Conservation (phyloP, 2,888 invertebrate species). For the Agrotis puta region DNA sequence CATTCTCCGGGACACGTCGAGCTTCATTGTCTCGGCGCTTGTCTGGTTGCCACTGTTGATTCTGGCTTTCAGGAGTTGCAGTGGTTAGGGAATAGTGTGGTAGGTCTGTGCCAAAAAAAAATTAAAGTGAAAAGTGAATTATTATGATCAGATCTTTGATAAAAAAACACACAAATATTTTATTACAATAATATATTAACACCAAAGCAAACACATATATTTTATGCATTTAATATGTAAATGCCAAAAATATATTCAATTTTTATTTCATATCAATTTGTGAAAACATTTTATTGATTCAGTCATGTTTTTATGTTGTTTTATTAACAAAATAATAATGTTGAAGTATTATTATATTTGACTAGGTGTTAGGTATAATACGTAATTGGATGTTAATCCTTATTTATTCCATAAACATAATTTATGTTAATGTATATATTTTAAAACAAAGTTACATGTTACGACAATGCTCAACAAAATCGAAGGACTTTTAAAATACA, state of each 20-base stretch:
- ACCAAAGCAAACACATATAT: constrained; percentile 34
- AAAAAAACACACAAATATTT: constrained; percentile 3
- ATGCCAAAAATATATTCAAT: constrained; percentile 31
- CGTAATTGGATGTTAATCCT: not conserved
- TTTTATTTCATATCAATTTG: constrained; percentile 48
- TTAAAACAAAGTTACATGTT: too few relatives aligned
- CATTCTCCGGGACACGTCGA: too few relatives aligned
- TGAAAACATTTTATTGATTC: constrained; percentile 50
- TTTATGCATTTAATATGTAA: constrained; percentile 40
- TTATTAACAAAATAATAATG: constrained; percentile 15
- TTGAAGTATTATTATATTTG: not conserved
- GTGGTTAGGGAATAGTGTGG: too few relatives aligned
- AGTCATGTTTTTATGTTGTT: not conserved
- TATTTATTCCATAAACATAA: too few relatives aligned
- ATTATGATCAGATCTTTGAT: too few relatives aligned
- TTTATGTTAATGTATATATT: too few relatives aligned
- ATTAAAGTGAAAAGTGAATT: too few relatives aligned
- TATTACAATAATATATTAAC: not conserved
- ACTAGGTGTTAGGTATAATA: not conserved
- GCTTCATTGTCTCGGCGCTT: too few relatives aligned
- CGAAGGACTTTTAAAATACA: not conserved
- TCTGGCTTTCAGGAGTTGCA: too few relatives aligned
- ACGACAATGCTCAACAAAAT: too few relatives aligned
- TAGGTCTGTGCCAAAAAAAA: too few relatives aligned
- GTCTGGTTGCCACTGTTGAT: too few relatives aligned